Percentiles rank a stretch among this genome's conserved stretches.
Evolutionary conservation across 2,888 invertebrate species (phyloP).

Genomic region (Napeogenes sylphis): DNA sequence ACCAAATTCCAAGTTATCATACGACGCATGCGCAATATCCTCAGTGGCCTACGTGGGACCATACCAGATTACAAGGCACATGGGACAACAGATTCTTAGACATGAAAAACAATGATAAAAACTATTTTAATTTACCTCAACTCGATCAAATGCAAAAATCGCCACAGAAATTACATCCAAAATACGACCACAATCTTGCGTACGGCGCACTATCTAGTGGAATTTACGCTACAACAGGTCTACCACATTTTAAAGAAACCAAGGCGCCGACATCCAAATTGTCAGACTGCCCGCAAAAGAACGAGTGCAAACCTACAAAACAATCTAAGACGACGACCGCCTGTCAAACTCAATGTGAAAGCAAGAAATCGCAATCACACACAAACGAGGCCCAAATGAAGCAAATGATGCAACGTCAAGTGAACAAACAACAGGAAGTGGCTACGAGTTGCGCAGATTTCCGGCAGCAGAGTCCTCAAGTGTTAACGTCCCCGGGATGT

Average conservation of each 20-base stretch:
- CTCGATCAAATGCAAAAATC: slow-evolving; percentile 79
- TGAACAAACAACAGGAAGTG: slow-evolving; percentile 57
- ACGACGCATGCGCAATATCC: slow-evolving; percentile 80
- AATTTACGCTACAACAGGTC: slow-evolving; percentile 59
- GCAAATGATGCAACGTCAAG: slow-evolving; percentile 66
- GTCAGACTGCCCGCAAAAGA: slow-evolving; percentile 63
- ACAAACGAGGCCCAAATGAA: slow-evolving; percentile 60
- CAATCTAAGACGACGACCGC: slow-evolving; percentile 68
- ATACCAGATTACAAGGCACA: slow-evolving; percentile 64
- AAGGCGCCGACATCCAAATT: slow-evolving; percentile 60
- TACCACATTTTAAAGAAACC: slow-evolving; percentile 68
- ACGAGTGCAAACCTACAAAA: slow-evolving; percentile 64
- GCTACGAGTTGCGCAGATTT: slow-evolving; percentile 63
- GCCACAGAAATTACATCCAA: slow-evolving; percentile 77
- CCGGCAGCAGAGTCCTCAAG: slow-evolving; percentile 62
- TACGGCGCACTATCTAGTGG: slow-evolving; percentile 66
- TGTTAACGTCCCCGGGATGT: slow-evolving; percentile 59
- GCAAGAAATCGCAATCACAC: slow-evolving; percentile 55
- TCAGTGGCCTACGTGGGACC: slow-evolving; percentile 81
- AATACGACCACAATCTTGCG: slow-evolving; percentile 68
- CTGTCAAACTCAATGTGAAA: slow-evolving; percentile 69
- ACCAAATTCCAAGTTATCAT: slow-evolving; percentile 83
- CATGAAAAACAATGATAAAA: slow-evolving; percentile 72
- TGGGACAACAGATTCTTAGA: slow-evolving; percentile 76
- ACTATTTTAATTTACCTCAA: slow-evolving; percentile 79